Evolutionary conservation across 2,797 vertebrate genomes (phyloP).

Genomic region (Gallinago solitaria): DNA sequence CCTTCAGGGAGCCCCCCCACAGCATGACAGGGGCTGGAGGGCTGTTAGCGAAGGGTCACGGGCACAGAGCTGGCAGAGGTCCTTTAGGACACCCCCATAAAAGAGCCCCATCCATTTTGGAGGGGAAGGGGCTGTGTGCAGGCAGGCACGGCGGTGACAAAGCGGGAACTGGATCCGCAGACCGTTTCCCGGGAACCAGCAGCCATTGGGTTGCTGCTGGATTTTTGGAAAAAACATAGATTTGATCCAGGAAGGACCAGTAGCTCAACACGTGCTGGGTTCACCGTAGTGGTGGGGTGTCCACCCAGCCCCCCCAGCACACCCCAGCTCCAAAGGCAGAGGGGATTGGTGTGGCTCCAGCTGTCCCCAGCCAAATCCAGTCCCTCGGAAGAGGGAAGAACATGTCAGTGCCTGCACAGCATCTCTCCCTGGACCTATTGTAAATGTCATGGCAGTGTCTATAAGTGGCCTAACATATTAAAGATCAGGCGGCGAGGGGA

Average conservation of each 20-base stretch:
- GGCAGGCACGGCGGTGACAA: not conserved
- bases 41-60: rapidly evolving
- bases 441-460: slow-evolving; percentile 52
- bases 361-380: not conserved
- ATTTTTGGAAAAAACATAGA: not conserved
- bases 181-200: rapidly evolving
- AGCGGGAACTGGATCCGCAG: not conserved
- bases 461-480: slow-evolving; percentile 27
- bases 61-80: not conserved
- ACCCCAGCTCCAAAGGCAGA: not conserved
- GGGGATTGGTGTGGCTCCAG: rapidly evolving
- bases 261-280: not conserved
- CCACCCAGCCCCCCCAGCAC: not conserved
- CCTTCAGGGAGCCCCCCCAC: not conserved
- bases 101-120: not conserved
- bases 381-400: not conserved
- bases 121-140: not conserved
- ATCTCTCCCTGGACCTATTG: not conserved
- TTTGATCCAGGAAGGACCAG: not conserved
- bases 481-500: slow-evolving; percentile 43
- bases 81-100: not conserved
- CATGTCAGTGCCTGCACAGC: not conserved
- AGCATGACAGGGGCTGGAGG: not conserved
- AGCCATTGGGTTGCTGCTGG: not conserved
- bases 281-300: not conserved